Evolutionary conservation across 2,113 vertebrate species (phyloP).

Genomic region (Pao palembangensis): DNA sequence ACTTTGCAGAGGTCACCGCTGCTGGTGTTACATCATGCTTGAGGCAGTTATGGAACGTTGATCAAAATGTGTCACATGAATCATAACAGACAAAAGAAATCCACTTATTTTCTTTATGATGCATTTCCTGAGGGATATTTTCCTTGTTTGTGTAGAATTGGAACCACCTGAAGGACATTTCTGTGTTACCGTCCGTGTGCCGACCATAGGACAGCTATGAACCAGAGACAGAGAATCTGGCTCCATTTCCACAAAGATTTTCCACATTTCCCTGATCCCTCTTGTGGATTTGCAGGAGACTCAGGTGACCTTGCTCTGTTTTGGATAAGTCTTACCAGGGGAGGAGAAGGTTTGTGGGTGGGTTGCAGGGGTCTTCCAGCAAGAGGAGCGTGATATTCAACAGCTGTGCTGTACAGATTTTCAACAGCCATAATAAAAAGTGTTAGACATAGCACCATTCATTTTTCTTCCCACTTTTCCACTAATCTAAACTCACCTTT

Average conservation of each 20-base stretch:
- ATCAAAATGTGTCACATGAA: too few relatives aligned
- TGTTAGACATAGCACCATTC: slow-evolving; percentile 63
- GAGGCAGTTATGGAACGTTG: too few relatives aligned
- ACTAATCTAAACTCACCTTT: slow-evolving; percentile 48
- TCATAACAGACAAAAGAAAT: too few relatives aligned
- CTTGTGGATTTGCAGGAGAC: neutral
- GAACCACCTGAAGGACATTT: slow-evolving; percentile 9
- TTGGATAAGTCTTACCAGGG: slow-evolving; percentile 28
- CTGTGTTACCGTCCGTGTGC: slow-evolving; percentile 8
- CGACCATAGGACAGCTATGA: slow-evolving; percentile 7
- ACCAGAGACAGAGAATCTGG: slow-evolving; percentile 14
- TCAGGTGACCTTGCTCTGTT: slow-evolving; percentile 32
- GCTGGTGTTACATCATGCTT: too few relatives aligned
- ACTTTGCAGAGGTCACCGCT: too few relatives aligned
- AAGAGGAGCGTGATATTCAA: slow-evolving; percentile 58
- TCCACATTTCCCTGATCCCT: slow-evolving; percentile 27
- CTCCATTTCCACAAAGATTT: slow-evolving; percentile 12
- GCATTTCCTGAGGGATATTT: too few relatives aligned
- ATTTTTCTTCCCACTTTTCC: slow-evolving; percentile 57
- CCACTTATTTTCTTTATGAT: too few relatives aligned
- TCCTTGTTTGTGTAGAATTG: too few relatives aligned
- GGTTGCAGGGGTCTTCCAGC: slow-evolving; percentile 26
- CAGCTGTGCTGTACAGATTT: slow-evolving; percentile 65
- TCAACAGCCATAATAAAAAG: slow-evolving; percentile 64
- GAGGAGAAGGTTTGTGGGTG: slow-evolving; percentile 36